A percentile compares a stretch with the other conserved stretches of the same genome.
Evolutionary conservation across 2,888 invertebrate genomes (phyloP).

Genomic region (Acheta domesticus): DNA sequence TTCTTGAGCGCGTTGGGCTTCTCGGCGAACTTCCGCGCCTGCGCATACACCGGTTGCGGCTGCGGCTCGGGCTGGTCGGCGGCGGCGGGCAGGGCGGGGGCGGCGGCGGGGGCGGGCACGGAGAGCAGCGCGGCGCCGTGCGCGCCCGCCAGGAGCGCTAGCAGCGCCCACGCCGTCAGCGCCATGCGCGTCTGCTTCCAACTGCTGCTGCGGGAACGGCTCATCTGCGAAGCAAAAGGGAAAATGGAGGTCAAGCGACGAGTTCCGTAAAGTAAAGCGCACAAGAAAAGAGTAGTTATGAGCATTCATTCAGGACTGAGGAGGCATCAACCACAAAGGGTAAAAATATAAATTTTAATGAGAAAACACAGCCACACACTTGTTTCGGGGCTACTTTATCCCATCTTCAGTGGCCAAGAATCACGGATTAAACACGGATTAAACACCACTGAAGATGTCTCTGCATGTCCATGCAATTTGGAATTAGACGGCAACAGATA

Average conservation of each 20-base stretch:
- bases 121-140: conserved; percentile 65
- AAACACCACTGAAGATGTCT: no score
- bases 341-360: no score
- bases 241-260: neutral
- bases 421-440: no score
- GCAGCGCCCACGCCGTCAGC: conserved; percentile 66
- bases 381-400: no score
- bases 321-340: no score
- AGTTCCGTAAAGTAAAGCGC: no score
- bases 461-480: no score
- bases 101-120: conserved; percentile 55
- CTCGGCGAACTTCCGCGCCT: conserved; percentile 77
- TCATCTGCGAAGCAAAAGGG: neutral
- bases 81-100: conserved; percentile 51
- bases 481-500: no score
- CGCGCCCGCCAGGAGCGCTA: conserved; percentile 66
- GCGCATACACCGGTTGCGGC: conserved; percentile 42
- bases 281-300: no score
- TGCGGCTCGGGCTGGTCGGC: conserved; percentile 65
- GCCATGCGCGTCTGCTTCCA: neutral
- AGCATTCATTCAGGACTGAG: no score
- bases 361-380: no score
- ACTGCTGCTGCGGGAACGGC: neutral
- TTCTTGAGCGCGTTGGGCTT: conserved; percentile 88
- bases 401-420: no score